phyloP scores from a whole-genome alignment of 2,113 vertebrate genomes.

The Diadophis punctatus region DNA sequence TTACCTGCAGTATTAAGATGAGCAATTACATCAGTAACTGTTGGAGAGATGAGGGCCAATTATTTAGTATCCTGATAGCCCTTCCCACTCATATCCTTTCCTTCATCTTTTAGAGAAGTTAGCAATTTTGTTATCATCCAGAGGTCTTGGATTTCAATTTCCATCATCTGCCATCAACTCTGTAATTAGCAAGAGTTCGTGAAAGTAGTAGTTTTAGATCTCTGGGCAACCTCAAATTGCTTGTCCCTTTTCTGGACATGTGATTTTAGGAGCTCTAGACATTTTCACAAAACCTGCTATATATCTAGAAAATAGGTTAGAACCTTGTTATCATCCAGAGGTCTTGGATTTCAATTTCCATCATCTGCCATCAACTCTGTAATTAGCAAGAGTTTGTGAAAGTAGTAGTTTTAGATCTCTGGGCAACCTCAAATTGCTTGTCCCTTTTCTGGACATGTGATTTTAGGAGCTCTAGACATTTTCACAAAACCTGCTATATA shows the following conservation, averaged over 20 bases:
- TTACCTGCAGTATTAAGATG: background rate
- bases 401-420: background rate
- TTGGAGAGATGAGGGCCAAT: background rate
- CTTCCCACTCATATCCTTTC: background rate
- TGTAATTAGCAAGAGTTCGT: background rate
- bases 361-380: background rate
- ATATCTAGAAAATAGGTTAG: too few relatives aligned
- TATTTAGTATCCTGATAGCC: background rate
- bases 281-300: background rate
- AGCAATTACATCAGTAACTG: background rate
- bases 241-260: background rate
- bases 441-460: background rate
- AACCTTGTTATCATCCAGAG: too few relatives aligned
- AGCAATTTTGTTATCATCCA: background rate
- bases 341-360: background rate
- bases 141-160: background rate
- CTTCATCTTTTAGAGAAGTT: background rate
- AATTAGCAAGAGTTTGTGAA: background rate
- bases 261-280: background rate
- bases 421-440: background rate
- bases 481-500: background rate
- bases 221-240: background rate
- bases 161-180: background rate
- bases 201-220: background rate
- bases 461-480: background rate